phyloP scores from a whole-genome alignment of 2,113 vertebrate species.

The Cricetomys ansorgei region DNA sequence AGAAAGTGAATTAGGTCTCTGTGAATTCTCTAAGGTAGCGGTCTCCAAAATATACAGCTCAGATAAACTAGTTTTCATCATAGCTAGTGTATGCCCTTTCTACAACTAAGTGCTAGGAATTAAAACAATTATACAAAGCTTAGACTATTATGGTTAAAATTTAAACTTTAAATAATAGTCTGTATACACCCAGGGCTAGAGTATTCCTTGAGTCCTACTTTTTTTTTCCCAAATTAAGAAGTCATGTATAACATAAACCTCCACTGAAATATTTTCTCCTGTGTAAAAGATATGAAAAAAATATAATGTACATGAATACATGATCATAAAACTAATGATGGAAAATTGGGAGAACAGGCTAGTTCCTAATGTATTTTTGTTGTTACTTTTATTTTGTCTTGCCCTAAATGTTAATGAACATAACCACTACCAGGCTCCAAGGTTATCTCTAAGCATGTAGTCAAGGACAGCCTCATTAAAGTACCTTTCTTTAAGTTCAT shows the following conservation, averaged over 20 bases:
- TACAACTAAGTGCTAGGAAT: slow-evolving; percentile 23
- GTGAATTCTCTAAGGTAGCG: slow-evolving; percentile 34
- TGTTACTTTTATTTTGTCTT: slow-evolving; percentile 20
- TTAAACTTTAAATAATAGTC: slow-evolving; percentile 23
- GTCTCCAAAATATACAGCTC: slow-evolving; percentile 13
- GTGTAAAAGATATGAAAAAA: not conserved
- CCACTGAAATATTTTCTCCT: slow-evolving; percentile 12
- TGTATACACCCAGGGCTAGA: slow-evolving; percentile 27
- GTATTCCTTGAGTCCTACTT: not conserved
- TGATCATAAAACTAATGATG: slow-evolving; percentile 9
- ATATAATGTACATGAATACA: not conserved
- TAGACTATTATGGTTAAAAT: not conserved
- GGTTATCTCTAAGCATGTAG: not conserved
- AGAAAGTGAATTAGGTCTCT: not conserved
- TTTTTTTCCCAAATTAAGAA: not conserved
- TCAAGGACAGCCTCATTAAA: slow-evolving; percentile 65
- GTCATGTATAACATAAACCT: not conserved
- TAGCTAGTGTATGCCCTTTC: not conserved
- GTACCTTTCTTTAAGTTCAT: not conserved
- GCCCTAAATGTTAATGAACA: slow-evolving; percentile 47
- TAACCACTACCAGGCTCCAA: slow-evolving; percentile 1
- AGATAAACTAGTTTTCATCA: slow-evolving; percentile 1
- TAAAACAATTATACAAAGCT: slow-evolving; percentile 58
- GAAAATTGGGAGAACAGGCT: slow-evolving; percentile 18
- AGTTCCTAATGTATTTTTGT: not conserved